These are phyloP conservation scores for Grapholita molesta DNA, from an alignment of 1,140 invertebrate species.

Conservation along the genomic window DNA sequence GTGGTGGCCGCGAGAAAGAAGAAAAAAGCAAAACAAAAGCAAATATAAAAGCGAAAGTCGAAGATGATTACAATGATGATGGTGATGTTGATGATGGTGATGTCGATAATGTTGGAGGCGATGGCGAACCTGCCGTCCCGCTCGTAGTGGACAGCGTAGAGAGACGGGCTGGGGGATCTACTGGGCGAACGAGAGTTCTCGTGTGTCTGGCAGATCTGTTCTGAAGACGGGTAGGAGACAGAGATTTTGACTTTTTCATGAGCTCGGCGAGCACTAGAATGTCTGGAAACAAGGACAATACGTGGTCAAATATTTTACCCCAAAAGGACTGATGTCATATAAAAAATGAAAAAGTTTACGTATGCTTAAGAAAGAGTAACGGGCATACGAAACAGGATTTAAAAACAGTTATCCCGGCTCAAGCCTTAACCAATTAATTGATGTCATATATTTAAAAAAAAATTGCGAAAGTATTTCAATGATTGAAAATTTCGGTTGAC, in stretches of 20 bases:
- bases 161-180: slow-evolving; percentile 66
- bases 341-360: no score
- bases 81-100: neutral
- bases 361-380: no score
- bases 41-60: neutral
- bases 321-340: no score
- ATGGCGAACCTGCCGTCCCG: slow-evolving; percentile 64
- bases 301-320: no score
- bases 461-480: no score
- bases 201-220: slow-evolving; percentile 80
- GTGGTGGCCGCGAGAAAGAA: no score
- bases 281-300: slow-evolving; percentile 53
- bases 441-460: no score
- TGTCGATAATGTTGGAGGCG: neutral
- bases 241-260: slow-evolving; percentile 90
- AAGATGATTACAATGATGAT: neutral
- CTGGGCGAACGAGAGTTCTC: slow-evolving; percentile 65
- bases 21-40: neutral
- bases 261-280: slow-evolving; percentile 79
- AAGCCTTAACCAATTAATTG: no score
- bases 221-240: slow-evolving; percentile 89
- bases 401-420: no score
- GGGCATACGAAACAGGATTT: no score
- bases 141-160: slow-evolving; percentile 81
- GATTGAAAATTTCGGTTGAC: no score